Conservation (phyloP, 1,140 invertebrate genomes). For the Mya arenaria region DNA sequence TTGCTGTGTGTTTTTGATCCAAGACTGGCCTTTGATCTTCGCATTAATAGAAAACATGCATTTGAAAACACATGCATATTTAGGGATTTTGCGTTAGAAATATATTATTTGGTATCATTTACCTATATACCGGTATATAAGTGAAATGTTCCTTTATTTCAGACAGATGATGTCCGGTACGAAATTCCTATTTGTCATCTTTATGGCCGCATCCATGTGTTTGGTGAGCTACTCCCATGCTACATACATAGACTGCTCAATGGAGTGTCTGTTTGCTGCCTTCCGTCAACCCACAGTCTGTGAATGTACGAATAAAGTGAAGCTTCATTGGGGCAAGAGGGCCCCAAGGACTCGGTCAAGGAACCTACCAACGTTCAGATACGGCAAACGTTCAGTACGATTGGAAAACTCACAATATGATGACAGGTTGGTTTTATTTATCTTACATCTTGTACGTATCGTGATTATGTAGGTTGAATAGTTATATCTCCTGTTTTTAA, state of each 20-base stretch:
- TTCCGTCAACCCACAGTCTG: conserved; percentile 35
- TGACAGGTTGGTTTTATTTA: too few relatives aligned
- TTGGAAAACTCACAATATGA: conserved; percentile 9
- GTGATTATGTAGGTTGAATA: too few relatives aligned
- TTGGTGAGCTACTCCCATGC: conserved; percentile 1
- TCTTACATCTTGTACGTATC: too few relatives aligned
- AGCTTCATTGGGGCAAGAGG: conserved; percentile 47
- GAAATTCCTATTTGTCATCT: conserved; percentile 2
- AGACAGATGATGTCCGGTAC: conserved; percentile 36
- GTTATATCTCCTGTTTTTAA: too few relatives aligned
- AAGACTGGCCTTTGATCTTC: too few relatives aligned
- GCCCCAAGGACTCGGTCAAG: conserved; percentile 17
- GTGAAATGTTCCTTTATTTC: neutral
- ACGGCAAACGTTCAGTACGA: conserved; percentile 33
- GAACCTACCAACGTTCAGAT: conserved; percentile 35
- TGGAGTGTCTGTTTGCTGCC: conserved; percentile 51
- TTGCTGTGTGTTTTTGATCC: too few relatives aligned
- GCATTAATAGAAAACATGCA: too few relatives aligned
- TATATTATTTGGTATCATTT: too few relatives aligned
- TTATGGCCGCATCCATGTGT: conserved; percentile 39
- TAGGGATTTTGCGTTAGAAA: too few relatives aligned
- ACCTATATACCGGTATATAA: neutral
- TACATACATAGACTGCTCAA: conserved; percentile 46
- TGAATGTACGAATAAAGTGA: conserved; percentile 29
- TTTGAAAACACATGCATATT: too few relatives aligned